Percentiles rank a stretch among this genome's conserved stretches.
These are phyloP conservation scores for Scaptomyza caliginosa DNA, from an alignment of 2,888 invertebrate species.

Conservation along the genomic window DNA sequence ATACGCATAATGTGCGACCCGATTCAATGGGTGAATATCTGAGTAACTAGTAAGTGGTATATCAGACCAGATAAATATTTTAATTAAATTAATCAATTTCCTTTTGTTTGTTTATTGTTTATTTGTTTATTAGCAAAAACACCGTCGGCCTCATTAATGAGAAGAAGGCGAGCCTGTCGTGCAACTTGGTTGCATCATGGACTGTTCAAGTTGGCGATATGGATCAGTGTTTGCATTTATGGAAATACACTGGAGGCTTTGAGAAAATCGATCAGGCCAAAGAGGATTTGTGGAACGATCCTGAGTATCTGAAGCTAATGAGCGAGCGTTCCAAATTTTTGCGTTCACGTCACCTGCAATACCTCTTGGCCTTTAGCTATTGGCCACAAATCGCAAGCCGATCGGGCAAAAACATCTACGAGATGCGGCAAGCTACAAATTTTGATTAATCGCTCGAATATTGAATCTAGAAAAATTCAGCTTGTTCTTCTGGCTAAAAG, in stretches of 20 bases:
- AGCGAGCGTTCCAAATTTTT: conserved; percentile 91
- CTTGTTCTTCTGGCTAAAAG: neutral
- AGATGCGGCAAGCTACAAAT: conserved; percentile 87
- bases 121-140: conserved; percentile 89
- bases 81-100: neutral
- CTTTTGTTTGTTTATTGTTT: too few species aligned
- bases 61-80: neutral
- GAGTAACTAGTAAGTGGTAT: conserved; percentile 92
- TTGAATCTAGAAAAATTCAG: neutral
- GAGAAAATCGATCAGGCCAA: conserved; percentile 92
- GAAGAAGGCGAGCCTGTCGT: conserved; percentile 89
- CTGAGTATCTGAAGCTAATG: conserved; percentile 89
- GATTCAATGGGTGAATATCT: conserved; percentile 94
- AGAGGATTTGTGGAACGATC: conserved; percentile 87
- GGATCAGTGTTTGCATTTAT: conserved; percentile 98
- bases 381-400: conserved; percentile 95
- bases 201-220: conserved; percentile 94
- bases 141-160: conserved; percentile 91
- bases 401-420: conserved; percentile 92
- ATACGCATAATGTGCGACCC: conserved; percentile 97
- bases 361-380: conserved; percentile 97
- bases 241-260: conserved; percentile 97
- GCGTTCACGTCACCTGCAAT: conserved; percentile 95
- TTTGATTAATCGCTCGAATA: neutral
- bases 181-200: conserved; percentile 97